These are phyloP conservation scores for Elymnias hypermnestra DNA, from an alignment of 1,140 invertebrate genomes.

Conservation along the genomic window DNA sequence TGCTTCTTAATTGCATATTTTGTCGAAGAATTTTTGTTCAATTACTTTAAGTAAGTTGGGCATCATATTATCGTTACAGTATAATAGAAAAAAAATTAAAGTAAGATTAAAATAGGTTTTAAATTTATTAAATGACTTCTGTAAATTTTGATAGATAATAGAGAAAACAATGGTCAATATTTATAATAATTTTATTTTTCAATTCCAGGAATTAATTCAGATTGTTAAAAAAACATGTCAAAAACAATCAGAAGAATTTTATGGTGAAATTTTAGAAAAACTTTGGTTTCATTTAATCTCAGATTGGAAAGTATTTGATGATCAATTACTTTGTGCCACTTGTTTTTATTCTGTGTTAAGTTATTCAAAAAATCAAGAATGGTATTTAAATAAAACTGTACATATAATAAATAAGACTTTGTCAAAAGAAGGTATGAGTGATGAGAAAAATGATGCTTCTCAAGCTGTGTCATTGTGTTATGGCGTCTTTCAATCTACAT, in stretches of 20 bases:
- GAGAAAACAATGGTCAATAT: too few relatives aligned
- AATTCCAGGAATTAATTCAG: conserved; percentile 45
- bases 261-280: conserved; percentile 31
- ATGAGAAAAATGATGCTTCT: conserved; percentile 21
- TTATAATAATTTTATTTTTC: background rate
- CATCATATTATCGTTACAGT: too few relatives aligned
- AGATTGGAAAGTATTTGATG: conserved; percentile 43
- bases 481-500: conserved; percentile 66
- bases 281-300: conserved; percentile 47
- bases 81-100: too few relatives aligned
- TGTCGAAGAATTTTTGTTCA: too few relatives aligned
- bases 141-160: too few relatives aligned
- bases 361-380: conserved; percentile 27
- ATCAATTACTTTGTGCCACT: conserved; percentile 55
- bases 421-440: conserved; percentile 13
- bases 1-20: too few relatives aligned
- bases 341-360: conserved; percentile 46
- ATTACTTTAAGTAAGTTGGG: too few relatives aligned
- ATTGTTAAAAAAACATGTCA: conserved; percentile 24
- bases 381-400: conserved; percentile 33
- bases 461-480: conserved; percentile 46
- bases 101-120: too few relatives aligned
- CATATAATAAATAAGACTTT: conserved; percentile 30
- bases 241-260: conserved; percentile 18
- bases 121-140: too few relatives aligned